phyloP scores from a whole-genome alignment of 2,113 vertebrate genomes.

The Orcinus orca region DNA sequence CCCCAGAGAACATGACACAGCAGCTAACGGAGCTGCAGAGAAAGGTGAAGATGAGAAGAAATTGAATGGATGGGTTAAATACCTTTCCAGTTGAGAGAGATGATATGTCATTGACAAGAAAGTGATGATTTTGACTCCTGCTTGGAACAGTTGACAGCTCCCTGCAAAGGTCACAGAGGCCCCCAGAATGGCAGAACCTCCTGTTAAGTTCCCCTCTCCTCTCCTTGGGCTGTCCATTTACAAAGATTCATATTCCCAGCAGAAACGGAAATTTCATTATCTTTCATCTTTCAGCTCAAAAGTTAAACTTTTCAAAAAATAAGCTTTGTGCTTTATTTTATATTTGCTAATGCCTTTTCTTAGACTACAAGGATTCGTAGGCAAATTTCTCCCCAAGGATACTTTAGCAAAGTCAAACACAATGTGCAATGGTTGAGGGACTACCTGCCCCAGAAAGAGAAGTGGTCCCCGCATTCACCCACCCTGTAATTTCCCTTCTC shows the following conservation, averaged over 20 bases:
- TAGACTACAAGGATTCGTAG: neutral
- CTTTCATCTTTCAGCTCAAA: constrained; percentile 43
- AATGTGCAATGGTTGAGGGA: neutral
- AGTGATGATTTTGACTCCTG: neutral
- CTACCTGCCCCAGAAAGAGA: neutral
- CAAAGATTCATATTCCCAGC: constrained; percentile 32
- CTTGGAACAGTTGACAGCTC: neutral
- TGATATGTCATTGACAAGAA: constrained; percentile 17
- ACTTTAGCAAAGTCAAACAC: neutral
- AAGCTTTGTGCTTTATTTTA: neutral
- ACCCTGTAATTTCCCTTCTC: neutral
- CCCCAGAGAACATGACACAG: neutral
- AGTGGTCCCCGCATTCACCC: accelerated
- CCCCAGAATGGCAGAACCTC: neutral
- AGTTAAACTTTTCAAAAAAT: constrained; percentile 33
- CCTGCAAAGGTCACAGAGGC: constrained; percentile 41
- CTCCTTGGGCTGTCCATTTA: neutral
- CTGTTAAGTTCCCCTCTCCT: neutral
- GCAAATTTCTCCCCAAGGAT: neutral
- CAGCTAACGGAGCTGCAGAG: neutral
- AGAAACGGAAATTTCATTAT: constrained; percentile 24
- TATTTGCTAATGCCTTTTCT: constrained; percentile 35
- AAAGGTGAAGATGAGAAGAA: neutral
- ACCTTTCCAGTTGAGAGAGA: neutral
- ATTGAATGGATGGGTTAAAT: neutral